These are phyloP conservation scores for Hypsibius dujardini DNA, from an alignment of 1,140 invertebrate genomes.

Conservation along the genomic window DNA sequence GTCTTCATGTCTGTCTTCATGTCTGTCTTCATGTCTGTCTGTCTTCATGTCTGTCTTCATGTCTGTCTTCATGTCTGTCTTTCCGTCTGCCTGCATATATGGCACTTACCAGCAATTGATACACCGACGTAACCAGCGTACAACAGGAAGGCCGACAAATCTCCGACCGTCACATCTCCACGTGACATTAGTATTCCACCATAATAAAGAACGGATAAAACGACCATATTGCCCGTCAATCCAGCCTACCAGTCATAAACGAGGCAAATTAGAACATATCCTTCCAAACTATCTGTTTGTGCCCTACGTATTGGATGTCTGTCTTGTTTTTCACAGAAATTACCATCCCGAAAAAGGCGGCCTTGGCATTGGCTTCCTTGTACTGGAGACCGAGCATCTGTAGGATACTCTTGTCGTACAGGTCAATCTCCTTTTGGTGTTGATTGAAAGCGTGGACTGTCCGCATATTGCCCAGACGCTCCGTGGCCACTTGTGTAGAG, in stretches of 20 bases:
- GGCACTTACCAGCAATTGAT: slow-evolving; percentile 55
- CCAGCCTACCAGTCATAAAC: slow-evolving; percentile 49
- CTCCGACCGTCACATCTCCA: slow-evolving; percentile 63
- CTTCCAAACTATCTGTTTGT: background rate
- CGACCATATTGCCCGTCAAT: slow-evolving; percentile 72
- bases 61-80: no score
- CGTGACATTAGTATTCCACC: slow-evolving; percentile 70
- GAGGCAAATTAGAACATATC: slow-evolving; percentile 18
- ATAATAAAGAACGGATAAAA: slow-evolving; percentile 78
- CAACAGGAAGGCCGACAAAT: slow-evolving; percentile 69
- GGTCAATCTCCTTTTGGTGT: slow-evolving; percentile 53
- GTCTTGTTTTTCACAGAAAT: slow-evolving; percentile 27
- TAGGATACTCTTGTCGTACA: slow-evolving; percentile 50
- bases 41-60: no score
- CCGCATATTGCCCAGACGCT: slow-evolving; percentile 75
- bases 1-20: no score
- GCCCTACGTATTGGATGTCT: background rate
- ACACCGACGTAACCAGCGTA: slow-evolving; percentile 83
- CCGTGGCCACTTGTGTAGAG: slow-evolving; percentile 67
- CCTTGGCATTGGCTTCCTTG: slow-evolving; percentile 66
- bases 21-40: no score
- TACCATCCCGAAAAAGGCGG: slow-evolving; percentile 77
- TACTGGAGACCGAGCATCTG: slow-evolving; percentile 59
- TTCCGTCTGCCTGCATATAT: no score
- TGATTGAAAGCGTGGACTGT: slow-evolving; percentile 82